Evolutionary conservation across 2,797 vertebrate genomes (phyloP).

Genomic region (Tympanoctomys barrerae): DNA sequence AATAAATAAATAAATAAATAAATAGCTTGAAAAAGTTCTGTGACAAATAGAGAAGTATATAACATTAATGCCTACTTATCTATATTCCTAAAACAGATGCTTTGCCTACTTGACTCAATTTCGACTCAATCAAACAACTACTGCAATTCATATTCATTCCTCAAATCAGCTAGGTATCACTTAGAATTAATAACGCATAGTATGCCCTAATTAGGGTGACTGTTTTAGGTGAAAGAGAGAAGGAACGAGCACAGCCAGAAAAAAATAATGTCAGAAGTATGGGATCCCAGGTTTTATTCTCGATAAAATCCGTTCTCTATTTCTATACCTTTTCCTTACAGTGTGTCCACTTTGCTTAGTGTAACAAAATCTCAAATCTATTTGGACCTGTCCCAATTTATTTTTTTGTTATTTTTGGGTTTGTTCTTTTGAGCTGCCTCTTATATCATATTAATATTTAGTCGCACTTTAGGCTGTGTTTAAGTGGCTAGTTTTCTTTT

Average conservation of each 20-base stretch:
- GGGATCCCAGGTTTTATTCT: background rate
- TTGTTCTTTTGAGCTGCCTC: background rate
- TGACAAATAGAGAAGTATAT: background rate
- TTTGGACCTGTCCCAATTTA: background rate
- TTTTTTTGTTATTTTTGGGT: no score
- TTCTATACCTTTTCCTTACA: background rate
- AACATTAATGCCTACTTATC: background rate
- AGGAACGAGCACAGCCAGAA: background rate
- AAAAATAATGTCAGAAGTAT: background rate
- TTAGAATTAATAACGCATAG: background rate
- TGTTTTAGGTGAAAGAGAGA: background rate
- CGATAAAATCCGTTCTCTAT: background rate
- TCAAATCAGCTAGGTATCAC: background rate
- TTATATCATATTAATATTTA: background rate
- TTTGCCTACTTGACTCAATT: background rate
- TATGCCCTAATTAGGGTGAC: background rate
- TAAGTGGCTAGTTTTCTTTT: constrained; percentile 41
- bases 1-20: no score
- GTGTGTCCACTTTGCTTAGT: background rate
- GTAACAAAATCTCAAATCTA: background rate
- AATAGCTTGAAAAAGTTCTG: background rate
- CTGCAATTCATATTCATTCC: background rate
- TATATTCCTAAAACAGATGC: background rate
- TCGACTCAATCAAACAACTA: background rate
- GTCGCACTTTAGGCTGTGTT: background rate